Evolutionary conservation across 2,888 invertebrate genomes (phyloP).

Genomic region (Drosophila hamatofila): DNA sequence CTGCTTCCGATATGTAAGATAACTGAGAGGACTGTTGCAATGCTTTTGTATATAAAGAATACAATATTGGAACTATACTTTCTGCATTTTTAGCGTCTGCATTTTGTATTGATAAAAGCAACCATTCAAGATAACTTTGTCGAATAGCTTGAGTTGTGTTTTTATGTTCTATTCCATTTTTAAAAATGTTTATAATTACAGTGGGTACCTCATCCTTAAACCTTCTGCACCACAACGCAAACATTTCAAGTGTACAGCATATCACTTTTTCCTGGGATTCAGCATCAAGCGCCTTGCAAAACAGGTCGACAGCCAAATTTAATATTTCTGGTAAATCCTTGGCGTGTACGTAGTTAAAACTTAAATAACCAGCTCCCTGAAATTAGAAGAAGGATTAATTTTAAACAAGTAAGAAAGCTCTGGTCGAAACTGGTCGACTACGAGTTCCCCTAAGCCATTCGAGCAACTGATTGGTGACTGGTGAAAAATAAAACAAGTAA

Average conservation of each 20-base stretch:
- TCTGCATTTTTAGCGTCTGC: constrained; percentile 85
- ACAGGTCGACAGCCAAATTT: constrained; percentile 88
- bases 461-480: no score
- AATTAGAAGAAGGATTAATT: constrained; percentile 38
- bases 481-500: no score
- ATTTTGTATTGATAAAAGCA: constrained; percentile 88
- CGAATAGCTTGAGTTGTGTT: constrained; percentile 91
- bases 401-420: neutral
- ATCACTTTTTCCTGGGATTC: constrained; percentile 97
- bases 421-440: no score
- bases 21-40: constrained; percentile 90
- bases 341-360: constrained; percentile 89
- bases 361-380: constrained; percentile 90
- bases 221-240: constrained; percentile 91
- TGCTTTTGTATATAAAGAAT: constrained; percentile 91
- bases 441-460: no score
- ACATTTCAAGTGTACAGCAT: constrained; percentile 92
- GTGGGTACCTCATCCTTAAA: constrained; percentile 89
- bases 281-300: constrained; percentile 91
- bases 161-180: constrained; percentile 91
- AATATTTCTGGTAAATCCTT: constrained; percentile 87
- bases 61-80: constrained; percentile 88
- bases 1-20: constrained; percentile 89
- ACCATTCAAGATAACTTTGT: constrained; percentile 91
- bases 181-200: constrained; percentile 88